Percentiles rank a stretch among this genome's conserved stretches.
Conservation (phyloP, 2,113 vertebrate genomes). For the Phrynosoma blainvillii region DNA sequence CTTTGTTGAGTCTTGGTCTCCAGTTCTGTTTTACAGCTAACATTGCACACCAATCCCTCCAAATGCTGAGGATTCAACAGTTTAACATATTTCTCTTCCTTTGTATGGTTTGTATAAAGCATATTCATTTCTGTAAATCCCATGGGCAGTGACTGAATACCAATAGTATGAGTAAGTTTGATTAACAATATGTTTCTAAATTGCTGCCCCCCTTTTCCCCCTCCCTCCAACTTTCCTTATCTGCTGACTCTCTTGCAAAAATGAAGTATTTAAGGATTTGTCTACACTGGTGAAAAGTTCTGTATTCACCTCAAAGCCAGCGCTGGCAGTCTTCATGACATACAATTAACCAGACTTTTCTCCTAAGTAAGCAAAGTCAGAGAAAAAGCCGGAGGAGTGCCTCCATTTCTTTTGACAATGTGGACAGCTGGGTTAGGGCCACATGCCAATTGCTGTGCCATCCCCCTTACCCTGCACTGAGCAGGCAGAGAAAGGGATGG, state of each 20-base stretch:
- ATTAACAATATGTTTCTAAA: slow-evolving; percentile 49
- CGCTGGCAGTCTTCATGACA: too few relatives aligned
- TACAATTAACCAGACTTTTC: too few relatives aligned
- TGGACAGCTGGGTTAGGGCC: too few relatives aligned
- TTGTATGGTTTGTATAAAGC: slow-evolving; percentile 37
- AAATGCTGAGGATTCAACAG: slow-evolving; percentile 45
- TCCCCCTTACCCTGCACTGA: too few relatives aligned
- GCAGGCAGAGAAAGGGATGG: too few relatives aligned
- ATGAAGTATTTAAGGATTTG: background rate
- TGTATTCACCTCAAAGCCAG: too few relatives aligned
- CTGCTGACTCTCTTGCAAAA: slow-evolving; percentile 27
- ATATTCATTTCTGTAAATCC: slow-evolving; percentile 23
- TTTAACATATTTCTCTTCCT: slow-evolving; percentile 51
- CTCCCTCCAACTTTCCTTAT: slow-evolving; percentile 7
- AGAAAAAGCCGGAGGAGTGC: too few relatives aligned
- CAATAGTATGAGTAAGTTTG: slow-evolving; percentile 33
- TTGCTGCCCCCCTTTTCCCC: slow-evolving; percentile 24
- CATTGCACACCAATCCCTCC: slow-evolving; percentile 53
- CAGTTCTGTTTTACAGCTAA: slow-evolving; percentile 51
- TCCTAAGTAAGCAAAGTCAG: too few relatives aligned
- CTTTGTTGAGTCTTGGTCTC: slow-evolving; percentile 57
- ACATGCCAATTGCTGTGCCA: too few relatives aligned
- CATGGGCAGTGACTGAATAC: slow-evolving; percentile 30
- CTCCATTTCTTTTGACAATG: too few relatives aligned
- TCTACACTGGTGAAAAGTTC: too few relatives aligned